phyloP scores from a whole-genome alignment of 2,797 vertebrate genomes.

The Urosaurus nigricauda region DNA sequence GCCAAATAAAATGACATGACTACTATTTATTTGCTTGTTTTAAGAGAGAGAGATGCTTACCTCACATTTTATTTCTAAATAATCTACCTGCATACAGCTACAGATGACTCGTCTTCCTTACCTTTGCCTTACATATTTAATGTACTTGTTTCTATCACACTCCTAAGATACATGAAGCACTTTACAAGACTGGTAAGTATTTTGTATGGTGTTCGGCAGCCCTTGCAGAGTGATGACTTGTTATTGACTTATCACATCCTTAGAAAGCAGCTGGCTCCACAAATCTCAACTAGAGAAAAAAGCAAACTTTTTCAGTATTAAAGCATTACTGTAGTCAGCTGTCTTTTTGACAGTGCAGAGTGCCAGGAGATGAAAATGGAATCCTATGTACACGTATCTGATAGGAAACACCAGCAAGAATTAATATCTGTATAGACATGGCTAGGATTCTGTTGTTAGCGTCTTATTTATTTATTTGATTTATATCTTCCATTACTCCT shows the following conservation, averaged over 20 bases:
- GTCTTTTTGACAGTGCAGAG: not conserved
- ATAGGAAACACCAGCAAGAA: not conserved
- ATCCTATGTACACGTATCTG: not conserved
- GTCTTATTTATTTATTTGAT: too few species aligned
- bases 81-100: not conserved
- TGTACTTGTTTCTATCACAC: not conserved
- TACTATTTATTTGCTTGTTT: too few species aligned
- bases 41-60: not conserved
- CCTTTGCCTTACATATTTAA: not conserved
- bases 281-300: not conserved
- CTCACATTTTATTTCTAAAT: not conserved
- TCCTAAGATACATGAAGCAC: not conserved
- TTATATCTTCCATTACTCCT: too few species aligned
- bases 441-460: not conserved
- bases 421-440: not conserved
- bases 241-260: slow-evolving; percentile 6
- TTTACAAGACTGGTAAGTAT: slow-evolving; percentile 7
- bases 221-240: slow-evolving; percentile 12
- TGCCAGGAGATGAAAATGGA: not conserved
- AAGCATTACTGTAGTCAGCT: not conserved
- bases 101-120: not conserved
- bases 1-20: slow-evolving; percentile 30
- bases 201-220: slow-evolving; percentile 19
- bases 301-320: slow-evolving; percentile 20
- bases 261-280: not conserved